Conservation (phyloP, 2,113 vertebrate species). For the Chamaetylas fuelleborni region DNA sequence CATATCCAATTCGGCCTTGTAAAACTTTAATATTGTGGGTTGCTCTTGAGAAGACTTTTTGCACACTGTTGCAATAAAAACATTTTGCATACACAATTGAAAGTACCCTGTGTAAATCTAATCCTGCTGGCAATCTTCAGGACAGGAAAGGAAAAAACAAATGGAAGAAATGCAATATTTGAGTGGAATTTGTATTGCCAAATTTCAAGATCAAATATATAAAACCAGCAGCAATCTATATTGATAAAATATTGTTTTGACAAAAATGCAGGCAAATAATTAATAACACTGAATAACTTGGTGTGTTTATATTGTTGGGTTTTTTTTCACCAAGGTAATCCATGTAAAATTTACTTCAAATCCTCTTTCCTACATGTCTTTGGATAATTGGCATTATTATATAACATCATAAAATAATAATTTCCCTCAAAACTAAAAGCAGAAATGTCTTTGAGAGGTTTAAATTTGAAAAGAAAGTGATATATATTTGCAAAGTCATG, state of each 20-base stretch:
- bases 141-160: not conserved
- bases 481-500: not conserved
- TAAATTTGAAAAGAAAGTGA: not conserved
- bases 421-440: not conserved
- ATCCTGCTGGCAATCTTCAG: not conserved
- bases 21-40: not conserved
- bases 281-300: not conserved
- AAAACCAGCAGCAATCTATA: not conserved
- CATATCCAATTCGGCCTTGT: not conserved
- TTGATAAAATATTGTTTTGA: not conserved
- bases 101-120: not conserved
- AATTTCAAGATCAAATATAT: not conserved
- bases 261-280: not conserved
- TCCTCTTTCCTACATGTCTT: not conserved
- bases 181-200: not conserved
- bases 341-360: not conserved
- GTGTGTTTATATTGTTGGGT: accelerated
- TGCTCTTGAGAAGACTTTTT: not conserved
- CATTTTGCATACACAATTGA: not conserved
- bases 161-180: not conserved
- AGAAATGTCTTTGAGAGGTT: not conserved
- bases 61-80: not conserved
- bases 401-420: not conserved
- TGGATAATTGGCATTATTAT: not conserved
- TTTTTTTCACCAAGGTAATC: not conserved